A percentile compares a stretch with the other conserved stretches of the same genome.
These are phyloP conservation scores for Heterodera schachtii DNA, from an alignment of 1,140 invertebrate genomes.

Conservation along the genomic window DNA sequence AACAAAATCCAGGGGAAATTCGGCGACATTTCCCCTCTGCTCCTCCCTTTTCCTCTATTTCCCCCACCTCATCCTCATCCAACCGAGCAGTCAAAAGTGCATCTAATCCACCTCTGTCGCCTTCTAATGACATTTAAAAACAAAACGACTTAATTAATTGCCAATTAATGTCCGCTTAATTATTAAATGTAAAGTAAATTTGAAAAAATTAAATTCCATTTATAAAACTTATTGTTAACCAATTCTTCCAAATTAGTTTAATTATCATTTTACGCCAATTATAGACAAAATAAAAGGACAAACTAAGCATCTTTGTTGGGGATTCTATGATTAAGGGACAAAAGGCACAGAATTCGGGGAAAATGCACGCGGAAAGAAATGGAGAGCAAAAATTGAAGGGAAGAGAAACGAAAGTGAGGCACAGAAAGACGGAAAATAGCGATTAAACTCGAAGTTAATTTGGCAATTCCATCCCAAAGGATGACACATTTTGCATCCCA, in stretches of 20 bases:
- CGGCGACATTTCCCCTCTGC: no score
- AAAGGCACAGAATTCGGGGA: not conserved
- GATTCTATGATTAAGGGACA: not conserved
- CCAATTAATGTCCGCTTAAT: no score
- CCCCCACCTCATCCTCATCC: constrained; percentile 59
- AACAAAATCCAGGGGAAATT: not conserved
- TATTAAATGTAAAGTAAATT: no score
- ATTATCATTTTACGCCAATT: constrained; percentile 1
- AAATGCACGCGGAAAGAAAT: not conserved
- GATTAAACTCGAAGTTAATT: no score
- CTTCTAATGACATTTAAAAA: not conserved
- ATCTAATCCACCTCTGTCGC: constrained; percentile 37
- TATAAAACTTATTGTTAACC: no score
- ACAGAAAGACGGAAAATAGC: not conserved
- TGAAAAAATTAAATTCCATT: no score
- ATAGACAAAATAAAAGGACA: not conserved
- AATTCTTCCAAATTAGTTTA: not conserved
- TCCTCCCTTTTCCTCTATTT: not conserved
- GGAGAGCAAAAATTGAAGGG: not conserved
- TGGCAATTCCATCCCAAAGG: no score
- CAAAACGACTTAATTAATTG: not conserved
- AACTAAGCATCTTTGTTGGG: not conserved
- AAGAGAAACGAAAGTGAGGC: not conserved
- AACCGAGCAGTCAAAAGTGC: constrained; percentile 49
- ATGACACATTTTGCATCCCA: no score